Conservation (phyloP, 2,797 vertebrate species). For the Cirrhinus mrigala region DNA sequence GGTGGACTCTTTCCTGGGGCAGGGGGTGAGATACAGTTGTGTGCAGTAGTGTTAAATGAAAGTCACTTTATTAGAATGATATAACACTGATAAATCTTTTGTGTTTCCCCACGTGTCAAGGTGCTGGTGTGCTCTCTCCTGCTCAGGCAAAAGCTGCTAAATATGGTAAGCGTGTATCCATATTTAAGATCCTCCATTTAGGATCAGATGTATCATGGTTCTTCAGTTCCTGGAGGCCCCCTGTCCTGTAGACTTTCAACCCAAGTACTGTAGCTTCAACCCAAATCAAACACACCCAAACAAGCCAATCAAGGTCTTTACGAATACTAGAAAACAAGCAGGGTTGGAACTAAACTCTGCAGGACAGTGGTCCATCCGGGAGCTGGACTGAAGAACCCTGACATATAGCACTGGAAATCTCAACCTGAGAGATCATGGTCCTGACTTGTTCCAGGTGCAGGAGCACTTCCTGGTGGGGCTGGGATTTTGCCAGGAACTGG, state of each 20-base stretch:
- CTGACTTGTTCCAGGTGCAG: constrained; percentile 36
- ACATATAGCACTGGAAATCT: background rate
- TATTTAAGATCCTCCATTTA: background rate
- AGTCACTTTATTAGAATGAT: constrained; percentile 16
- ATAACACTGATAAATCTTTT: constrained; percentile 37
- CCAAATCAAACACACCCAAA: background rate
- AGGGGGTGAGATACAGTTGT: constrained; percentile 27
- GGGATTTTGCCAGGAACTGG: constrained; percentile 54
- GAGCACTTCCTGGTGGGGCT: constrained; percentile 35
- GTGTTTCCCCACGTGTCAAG: constrained; percentile 11
- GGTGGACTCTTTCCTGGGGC: constrained; percentile 58
- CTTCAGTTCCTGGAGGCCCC: background rate
- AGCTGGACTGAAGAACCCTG: background rate
- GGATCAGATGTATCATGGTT: background rate
- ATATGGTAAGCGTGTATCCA: constrained; percentile 66
- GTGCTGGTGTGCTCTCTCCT: constrained; percentile 44
- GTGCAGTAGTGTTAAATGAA: too few species aligned
- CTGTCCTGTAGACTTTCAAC: background rate
- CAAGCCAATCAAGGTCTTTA: background rate
- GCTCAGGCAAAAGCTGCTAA: constrained; percentile 75
- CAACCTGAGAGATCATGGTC: background rate
- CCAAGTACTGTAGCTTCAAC: background rate
- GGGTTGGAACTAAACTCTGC: background rate
- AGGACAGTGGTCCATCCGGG: background rate
- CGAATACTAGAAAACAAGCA: background rate